Base-by-base conservation (phyloP, 2,888 invertebrate species). In the Labia minor region DNA sequence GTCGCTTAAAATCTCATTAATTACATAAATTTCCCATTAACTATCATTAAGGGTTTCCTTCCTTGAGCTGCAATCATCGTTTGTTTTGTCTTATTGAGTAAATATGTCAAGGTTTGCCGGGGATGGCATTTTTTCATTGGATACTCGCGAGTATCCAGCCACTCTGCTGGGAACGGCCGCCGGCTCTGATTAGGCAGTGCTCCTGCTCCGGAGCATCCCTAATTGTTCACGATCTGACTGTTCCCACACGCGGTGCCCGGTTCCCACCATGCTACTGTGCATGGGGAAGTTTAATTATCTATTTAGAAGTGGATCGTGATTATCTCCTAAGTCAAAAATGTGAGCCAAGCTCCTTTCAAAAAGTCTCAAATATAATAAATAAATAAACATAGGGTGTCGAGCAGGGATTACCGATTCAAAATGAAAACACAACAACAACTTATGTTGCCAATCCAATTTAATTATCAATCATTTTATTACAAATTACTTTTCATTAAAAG, bases 21-120 rank as follows among this genome's bases (percentile, higher is more conserved):
- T 49, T 49, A 16, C 49, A 49, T 49, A n/a, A 49, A 49, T 14
- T 49, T 49, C 49, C n/a, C 49, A 49, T 49, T 49, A 49, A 49
- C 14, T 49, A 49, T 49, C 49, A 49, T 49, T 49, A 49, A 49
- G 49, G 49, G 16, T 49, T 49, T 49, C 49, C 49, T 49, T 49
- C 49, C 49, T 49, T 49, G 26, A 26, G 8, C n/a, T 49, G 49
- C 49, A 49, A 49, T 49, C 16, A 11, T 49, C 16, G 49, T 49
- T 49, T 49, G 49, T 49, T 49, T 49, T 49, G 49, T 49, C 16
- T 49, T n/a, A 49, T 49, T 49, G 49, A 49, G 49, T 49, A 49
- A 49, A 49, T 49, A 49, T 49, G 49, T 49, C 49, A 49, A 49
- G 49, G 49, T 49, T 49, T 11, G 14, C 49, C 16, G 49, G 16